Conservation (phyloP, 2,888 invertebrate genomes). For the Chrysomela aeneicollis region DNA sequence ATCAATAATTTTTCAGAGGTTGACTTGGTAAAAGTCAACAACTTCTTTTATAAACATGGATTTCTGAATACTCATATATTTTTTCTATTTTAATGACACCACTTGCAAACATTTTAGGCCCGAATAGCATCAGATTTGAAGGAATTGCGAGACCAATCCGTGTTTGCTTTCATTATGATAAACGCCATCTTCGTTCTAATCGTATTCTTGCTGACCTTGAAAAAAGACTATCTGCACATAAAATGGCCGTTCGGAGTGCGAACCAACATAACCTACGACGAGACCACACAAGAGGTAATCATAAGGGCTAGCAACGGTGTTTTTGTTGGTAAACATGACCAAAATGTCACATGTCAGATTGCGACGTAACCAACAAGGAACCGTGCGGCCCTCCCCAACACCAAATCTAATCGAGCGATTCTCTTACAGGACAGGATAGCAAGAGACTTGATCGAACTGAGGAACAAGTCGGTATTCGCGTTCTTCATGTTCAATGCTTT, state of each 20-base stretch:
- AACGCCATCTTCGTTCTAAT: slow-evolving; percentile 99
- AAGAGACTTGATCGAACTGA: slow-evolving; percentile 89
- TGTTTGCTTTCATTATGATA: slow-evolving; percentile 97
- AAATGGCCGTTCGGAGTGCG: slow-evolving; percentile 96
- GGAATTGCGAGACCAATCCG: slow-evolving; percentile 93
- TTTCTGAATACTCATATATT: neutral
- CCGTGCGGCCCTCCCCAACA: slow-evolving; percentile 62
- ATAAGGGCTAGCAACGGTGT: slow-evolving; percentile 53
- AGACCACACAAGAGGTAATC: slow-evolving; percentile 90
- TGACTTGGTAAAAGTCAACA: neutral
- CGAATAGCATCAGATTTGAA: slow-evolving; percentile 90
- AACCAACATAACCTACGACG: slow-evolving; percentile 92
- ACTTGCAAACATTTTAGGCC: slow-evolving; percentile 71
- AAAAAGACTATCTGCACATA: slow-evolving; percentile 95
- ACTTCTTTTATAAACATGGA: neutral
- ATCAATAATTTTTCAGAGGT: too few relatives aligned
- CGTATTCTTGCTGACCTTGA: slow-evolving; percentile 97
- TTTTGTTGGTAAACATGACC: slow-evolving; percentile 32
- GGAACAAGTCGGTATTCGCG: slow-evolving; percentile 97
- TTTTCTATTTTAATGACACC: slow-evolving; percentile 20
- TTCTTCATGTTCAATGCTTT: slow-evolving; percentile 99
- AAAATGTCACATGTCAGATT: neutral
- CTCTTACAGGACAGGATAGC: slow-evolving; percentile 85
- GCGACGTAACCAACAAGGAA: slow-evolving; percentile 47
- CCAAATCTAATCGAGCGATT: slow-evolving; percentile 64